Evolutionary conservation across 2,888 invertebrate genomes (phyloP), one percentile per base, ranked within the genome.

Genomic region (Phyllotreta cruciferae): DNA sequence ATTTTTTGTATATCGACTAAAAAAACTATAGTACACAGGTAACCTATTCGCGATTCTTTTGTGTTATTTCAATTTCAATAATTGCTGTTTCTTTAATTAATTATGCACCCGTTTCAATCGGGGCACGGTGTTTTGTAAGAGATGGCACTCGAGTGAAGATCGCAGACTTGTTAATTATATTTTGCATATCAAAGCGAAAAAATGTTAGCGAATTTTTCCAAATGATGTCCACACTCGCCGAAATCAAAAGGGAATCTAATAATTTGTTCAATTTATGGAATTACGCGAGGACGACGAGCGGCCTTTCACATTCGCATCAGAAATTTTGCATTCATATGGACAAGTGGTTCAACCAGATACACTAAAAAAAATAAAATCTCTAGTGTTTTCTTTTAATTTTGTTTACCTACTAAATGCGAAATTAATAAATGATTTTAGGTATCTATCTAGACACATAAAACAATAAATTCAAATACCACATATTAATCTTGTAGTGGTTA

Each of bases 261-360:
- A 73, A 73, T 72, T 72, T 71, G 72, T 74, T 73, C 74, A 74
- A 74, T 74, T 74, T 74, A 72, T 74, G 71, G 73, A 69, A 70
- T 24, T 67, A 68, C 71, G 71, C 71, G 66, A 69, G 61, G 70
- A 71, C 69, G 68, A 71, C 72, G 74, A 73, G 72, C 71, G 73
- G 70, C 71, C 72, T 74, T 74, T 71, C 71, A 75, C 71, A 68
- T 75, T 72, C 75, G 73, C 74, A 71, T 70, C 74, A 74, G 68
- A 71, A 75, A 73, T 66, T 73, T 69, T 70, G 73, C 73, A 75
- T 75, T 73, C 72, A 73, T 71, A 74, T 71, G 70, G 74, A 68
- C 52, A 57, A 64, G 65, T 71, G 60, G 69, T 73, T 58, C 13
- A 57, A 24, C 49, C 37, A 8, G 49, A 4, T 34, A 37, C 6